phyloP scores from a whole-genome alignment of 2,797 vertebrate species.

The Dallia pectoralis region DNA sequence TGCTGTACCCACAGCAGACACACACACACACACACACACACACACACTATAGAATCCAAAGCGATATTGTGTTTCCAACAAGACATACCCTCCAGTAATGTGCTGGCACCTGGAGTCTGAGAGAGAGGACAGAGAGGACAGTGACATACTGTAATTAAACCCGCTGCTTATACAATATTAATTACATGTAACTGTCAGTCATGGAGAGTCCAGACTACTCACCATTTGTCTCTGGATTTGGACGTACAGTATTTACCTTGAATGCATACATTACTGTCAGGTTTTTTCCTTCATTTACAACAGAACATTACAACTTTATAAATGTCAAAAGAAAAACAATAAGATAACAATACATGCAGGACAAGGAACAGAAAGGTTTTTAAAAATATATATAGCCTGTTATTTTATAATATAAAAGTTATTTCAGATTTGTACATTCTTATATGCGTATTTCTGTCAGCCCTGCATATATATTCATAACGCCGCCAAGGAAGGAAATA shows the following conservation, averaged over 20 bases:
- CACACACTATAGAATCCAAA: slow-evolving; percentile 42
- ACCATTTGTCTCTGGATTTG: background rate
- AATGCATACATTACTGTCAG: background rate
- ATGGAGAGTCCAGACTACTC: slow-evolving; percentile 14
- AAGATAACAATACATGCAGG: background rate
- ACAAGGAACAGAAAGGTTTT: background rate
- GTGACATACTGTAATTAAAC: slow-evolving; percentile 14
- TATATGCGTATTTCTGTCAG: too few relatives aligned
- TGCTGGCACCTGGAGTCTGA: slow-evolving; percentile 17
- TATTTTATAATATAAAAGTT: too few relatives aligned
- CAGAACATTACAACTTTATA: background rate
- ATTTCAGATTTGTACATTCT: too few relatives aligned
- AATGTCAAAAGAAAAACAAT: background rate
- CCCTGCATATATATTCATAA: too few relatives aligned
- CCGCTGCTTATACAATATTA: slow-evolving; percentile 14
- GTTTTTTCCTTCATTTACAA: background rate
- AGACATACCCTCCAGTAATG: slow-evolving; percentile 22
- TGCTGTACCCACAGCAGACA: slow-evolving; percentile 28
- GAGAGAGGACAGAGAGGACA: slow-evolving; percentile 1
- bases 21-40: slow-evolving; percentile 1
- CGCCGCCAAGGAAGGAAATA: too few relatives aligned
- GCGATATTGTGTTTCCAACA: slow-evolving; percentile 43
- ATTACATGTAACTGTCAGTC: background rate
- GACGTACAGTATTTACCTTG: background rate
- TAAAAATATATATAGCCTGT: background rate